A percentile compares a stretch with the other conserved stretches of the same genome.
These are phyloP conservation scores for Cyclina sinensis DNA, from an alignment of 1,140 invertebrate genomes.

Conservation along the genomic window DNA sequence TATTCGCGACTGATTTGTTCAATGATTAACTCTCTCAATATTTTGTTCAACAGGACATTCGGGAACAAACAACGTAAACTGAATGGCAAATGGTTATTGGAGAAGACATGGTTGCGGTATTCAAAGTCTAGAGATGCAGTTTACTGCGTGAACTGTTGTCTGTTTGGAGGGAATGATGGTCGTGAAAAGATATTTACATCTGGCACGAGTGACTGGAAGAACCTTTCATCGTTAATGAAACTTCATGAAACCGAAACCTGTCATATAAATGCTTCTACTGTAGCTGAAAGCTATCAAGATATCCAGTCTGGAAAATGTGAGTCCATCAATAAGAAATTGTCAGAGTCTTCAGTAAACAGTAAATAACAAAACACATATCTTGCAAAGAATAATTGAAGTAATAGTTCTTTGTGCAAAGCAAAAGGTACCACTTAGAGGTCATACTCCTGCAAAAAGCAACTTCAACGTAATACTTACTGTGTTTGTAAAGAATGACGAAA, in stretches of 20 bases:
- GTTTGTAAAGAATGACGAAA: neutral
- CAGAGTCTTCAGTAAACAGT: neutral
- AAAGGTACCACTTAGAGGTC: neutral
- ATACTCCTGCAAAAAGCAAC: neutral
- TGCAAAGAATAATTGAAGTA: neutral
- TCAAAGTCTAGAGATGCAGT: neutral
- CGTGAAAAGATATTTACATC: slow-evolving; percentile 4
- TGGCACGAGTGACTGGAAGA: slow-evolving; percentile 1
- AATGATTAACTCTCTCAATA: too few relatives aligned
- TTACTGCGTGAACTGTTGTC: neutral
- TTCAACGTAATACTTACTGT: neutral
- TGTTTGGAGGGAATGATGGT: neutral
- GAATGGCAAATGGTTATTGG: neutral
- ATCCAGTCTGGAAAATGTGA: neutral
- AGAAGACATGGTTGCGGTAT: slow-evolving; percentile 3
- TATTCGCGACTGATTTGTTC: too few relatives aligned
- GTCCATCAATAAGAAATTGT: neutral
- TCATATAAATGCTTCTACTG: neutral
- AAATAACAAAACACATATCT: neutral
- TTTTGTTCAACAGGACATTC: neutral
- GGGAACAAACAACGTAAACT: neutral
- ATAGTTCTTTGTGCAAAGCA: slow-evolving; percentile 16
- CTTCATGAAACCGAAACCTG: neutral
- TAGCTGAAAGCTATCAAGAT: neutral
- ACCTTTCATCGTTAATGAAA: neutral